A percentile compares a stretch with the other conserved stretches of the same genome.
These are phyloP conservation scores for Osedax fenrisi DNA, from an alignment of 2,888 invertebrate species.

Conservation along the genomic window DNA sequence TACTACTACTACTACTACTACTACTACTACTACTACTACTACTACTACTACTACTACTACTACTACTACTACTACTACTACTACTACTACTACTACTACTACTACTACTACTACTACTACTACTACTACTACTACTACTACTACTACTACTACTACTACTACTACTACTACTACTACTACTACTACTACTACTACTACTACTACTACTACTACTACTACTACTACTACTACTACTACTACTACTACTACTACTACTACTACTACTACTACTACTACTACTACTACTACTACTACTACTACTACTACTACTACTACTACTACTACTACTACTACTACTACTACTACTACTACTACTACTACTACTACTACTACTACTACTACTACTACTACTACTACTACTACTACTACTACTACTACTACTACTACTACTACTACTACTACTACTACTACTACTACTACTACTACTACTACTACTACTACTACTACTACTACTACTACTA, in stretches of 20 bases:
- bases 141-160: conserved; percentile 23
- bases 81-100: conserved; percentile 20
- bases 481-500: no score
- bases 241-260: conserved; percentile 6
- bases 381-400: neutral
- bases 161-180: conserved; percentile 21
- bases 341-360: neutral
- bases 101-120: conserved; percentile 20
- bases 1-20: conserved; percentile 12
- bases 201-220: conserved; percentile 22
- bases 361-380: neutral
- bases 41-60: conserved; percentile 22
- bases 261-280: conserved; percentile 14
- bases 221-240: neutral
- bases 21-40: conserved; percentile 11
- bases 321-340: neutral
- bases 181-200: conserved; percentile 18
- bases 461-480: no score
- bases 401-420: no score
- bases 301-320: conserved; percentile 3
- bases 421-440: no score
- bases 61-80: conserved; percentile 17
- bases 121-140: conserved; percentile 21
- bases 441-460: no score
- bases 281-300: neutral